Evolutionary conservation across 2,888 invertebrate genomes (phyloP).

Genomic region (Limnephilus lunatus): DNA sequence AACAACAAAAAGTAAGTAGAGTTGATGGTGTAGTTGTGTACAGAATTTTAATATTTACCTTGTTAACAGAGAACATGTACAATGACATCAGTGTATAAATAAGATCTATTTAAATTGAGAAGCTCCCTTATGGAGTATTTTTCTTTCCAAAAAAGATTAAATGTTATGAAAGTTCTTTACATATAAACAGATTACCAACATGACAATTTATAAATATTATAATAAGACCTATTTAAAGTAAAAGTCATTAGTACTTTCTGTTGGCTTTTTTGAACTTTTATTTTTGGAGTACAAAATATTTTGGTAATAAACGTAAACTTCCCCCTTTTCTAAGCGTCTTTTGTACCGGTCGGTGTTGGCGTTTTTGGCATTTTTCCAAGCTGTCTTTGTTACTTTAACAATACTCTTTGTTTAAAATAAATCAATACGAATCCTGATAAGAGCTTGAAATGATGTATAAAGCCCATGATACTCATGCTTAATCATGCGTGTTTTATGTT

Average conservation of each 20-base stretch:
- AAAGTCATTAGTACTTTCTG: not conserved
- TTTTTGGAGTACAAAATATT: not conserved
- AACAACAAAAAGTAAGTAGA: too few species aligned
- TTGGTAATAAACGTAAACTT: not conserved
- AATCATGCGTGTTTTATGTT: not conserved
- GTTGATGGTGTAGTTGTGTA: too few species aligned
- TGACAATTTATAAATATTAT: not conserved
- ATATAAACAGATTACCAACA: not conserved
- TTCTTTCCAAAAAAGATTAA: too few species aligned
- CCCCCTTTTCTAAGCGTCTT: constrained; percentile 2
- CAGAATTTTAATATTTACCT: too few species aligned
- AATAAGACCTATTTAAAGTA: not conserved
- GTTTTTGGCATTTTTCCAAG: constrained; percentile 60
- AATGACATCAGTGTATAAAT: too few species aligned
- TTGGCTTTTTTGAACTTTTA: not conserved
- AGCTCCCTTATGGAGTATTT: too few species aligned
- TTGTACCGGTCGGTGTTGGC: constrained; percentile 2
- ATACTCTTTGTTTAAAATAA: constrained; percentile 62
- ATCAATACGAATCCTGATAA: constrained; percentile 51
- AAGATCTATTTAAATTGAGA: too few species aligned
- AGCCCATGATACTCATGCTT: not conserved
- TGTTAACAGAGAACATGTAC: too few species aligned
- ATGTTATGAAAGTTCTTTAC: not conserved
- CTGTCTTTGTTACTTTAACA: constrained; percentile 57
- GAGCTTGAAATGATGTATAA: constrained; percentile 25